A percentile compares a stretch with the other conserved stretches of the same genome.
Conservation (phyloP, 2,888 invertebrate genomes). For the Scelioninae gen. 1 region DNA sequence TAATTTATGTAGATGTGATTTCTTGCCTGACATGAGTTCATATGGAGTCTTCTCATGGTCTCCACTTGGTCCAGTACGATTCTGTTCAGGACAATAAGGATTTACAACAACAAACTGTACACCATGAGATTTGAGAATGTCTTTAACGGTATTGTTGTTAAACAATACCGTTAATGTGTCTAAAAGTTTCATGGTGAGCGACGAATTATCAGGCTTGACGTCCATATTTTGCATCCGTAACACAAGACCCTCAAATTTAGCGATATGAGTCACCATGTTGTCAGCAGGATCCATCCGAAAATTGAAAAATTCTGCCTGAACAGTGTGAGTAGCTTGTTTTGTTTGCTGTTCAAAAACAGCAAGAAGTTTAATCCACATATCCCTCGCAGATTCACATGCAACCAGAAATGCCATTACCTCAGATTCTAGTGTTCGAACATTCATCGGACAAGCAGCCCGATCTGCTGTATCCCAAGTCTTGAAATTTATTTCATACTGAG, state of each 20-base stretch:
- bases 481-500: background rate
- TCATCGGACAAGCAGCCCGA: slow-evolving; percentile 53
- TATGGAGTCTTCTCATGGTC: slow-evolving; percentile 58
- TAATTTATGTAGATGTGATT: slow-evolving; percentile 42
- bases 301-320: slow-evolving; percentile 63
- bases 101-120: no score
- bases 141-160: no score
- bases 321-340: slow-evolving; percentile 54
- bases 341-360: slow-evolving; percentile 63
- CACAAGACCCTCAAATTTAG: slow-evolving; percentile 51
- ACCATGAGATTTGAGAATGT: no score
- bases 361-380: slow-evolving; percentile 54
- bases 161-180: no score
- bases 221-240: slow-evolving; percentile 50
- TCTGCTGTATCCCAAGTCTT: slow-evolving; percentile 48
- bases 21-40: slow-evolving; percentile 54
- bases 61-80: slow-evolving; percentile 61
- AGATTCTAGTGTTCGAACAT: slow-evolving; percentile 48
- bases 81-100: no score
- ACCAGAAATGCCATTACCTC: slow-evolving; percentile 51
- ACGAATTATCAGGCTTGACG: slow-evolving; percentile 58
- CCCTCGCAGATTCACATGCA: slow-evolving; percentile 44
- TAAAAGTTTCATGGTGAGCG: slow-evolving; percentile 47
- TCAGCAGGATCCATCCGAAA: slow-evolving; percentile 39
- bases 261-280: slow-evolving; percentile 52